Evolutionary conservation across 2,888 invertebrate species (phyloP), one percentile per base, ranked within the genome.

Genomic region (Andrena hattorfiana): DNA sequence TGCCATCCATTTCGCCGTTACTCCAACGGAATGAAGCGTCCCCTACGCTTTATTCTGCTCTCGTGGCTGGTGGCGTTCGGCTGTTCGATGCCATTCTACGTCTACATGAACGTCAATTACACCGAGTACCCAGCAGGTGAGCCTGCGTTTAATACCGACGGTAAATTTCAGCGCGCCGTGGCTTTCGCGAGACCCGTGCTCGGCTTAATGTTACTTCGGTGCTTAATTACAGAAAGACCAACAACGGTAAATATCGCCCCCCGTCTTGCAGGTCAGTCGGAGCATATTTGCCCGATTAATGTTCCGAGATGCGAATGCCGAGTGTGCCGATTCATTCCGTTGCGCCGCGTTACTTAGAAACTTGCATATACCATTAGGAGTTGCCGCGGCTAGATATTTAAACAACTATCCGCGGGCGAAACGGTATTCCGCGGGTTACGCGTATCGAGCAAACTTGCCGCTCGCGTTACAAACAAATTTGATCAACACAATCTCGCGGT

Each of bases 1-100:
- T 98, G 98, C 92, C 97, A 98, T 93, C 98, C 98, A 0, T 94
- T 98, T 66, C 96, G 97, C 92, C 95, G 97, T 81, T 97, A 97
- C 94, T 96, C 97, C 96, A 97, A 97, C 0, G 97, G 97, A 0
- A 95, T 98, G 20, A 96, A 97, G 63, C 95, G 98, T 7, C 98
- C 98, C 0, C 94, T 97, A 35, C 95, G 97, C 84, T 97, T 98
- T 87, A 97, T 98, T 70, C 95, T 96, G 0, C 95, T 95, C 0
- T 94, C 97, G 20, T 98, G 98, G 98, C 89, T 96, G 2, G 90
- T 97, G 3, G 96, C 98, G 0, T 95, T 97, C 42, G 42, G 70
- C 82, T 97, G 48, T 96, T 96, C 98, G 0, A 93, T 96, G 2
- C 97, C 97, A 0, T 97, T 97, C 92, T 97, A 97, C 0, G 91